Base-by-base conservation (phyloP, 2,797 vertebrate species). In the Peromyscus attwateri region DNA sequence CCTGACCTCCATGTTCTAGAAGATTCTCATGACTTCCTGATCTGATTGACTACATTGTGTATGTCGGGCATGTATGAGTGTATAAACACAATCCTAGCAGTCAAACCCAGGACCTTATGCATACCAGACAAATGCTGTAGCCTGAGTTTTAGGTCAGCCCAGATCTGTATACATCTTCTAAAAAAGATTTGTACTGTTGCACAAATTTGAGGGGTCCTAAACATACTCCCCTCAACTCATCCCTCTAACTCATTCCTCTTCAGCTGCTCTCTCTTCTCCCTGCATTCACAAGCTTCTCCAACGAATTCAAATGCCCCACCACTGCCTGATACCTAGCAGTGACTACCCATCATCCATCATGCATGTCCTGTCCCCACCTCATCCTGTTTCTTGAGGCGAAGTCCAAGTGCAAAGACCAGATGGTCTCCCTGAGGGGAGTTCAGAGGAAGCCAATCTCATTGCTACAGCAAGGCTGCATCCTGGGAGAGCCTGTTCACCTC, bases 201-300 rank as follows among this genome's bases (percentile, higher is more conserved):
- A 19, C 12, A 76, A 40, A 4, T 82, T 46, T 66, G 29, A 6
- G 27, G 1, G 7, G 40, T 21, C 57, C 57, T 21, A 29, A 43
- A 17, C 0, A 0, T 31, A 1, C 0, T 5, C 4, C 31, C n/a
- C 27, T 46, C 34, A 12, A 43, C 6, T 1, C 0, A 1, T 37
- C 8, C 64, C 23, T 3, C 57, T 7, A 12, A 52, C 6, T 1
- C 0, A 1, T 37, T 11, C 64, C 23, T 3, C 68, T 29, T 57
- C 1, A 13, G 3, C 71, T 64, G 25, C 23, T 23, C 13, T n/a
- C 16, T 2, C 68, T 27, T 40, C 62, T 40, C 37, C 1, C 14
- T 19, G 2, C 31, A 49, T n/a, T 70, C 60, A 40, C 43, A 7
- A 0, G 9, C 1, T 23, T 43, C 7, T 87, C 34, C 2, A 6